Evolutionary conservation across 2,113 vertebrate species (phyloP), one percentile per base, ranked within the genome.

Genomic region (Haemorhous mexicanus): DNA sequence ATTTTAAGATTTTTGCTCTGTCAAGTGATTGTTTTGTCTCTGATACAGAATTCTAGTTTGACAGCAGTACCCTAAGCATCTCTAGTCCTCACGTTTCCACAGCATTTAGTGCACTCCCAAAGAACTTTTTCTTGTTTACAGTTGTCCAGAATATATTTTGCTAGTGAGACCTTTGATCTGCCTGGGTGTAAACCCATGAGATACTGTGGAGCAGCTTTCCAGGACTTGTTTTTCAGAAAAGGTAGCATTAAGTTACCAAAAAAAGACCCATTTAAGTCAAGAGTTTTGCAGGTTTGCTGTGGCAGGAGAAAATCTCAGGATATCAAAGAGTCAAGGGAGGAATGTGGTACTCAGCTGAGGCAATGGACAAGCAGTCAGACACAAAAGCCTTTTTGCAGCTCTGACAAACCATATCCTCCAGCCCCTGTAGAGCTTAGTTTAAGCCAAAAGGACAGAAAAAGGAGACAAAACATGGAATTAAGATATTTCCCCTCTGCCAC

Each of bases 311-410:
- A 89, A 85, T 66, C 50, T 80, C 44, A 73, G 77, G 55, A 39
- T 80, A 87, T 72, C 73, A 81, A 50, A 88, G 35, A 89, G 50
- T 35, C 84, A 39, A 27, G 55, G 37, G 18, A 91, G 50, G 76
- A 92, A 84, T n/a, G 61, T 8, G 33, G 59, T 53, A 26, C 43
- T 81, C 50, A 74, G 68, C 43, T 70, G 73, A 81, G 87, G 75
- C 64, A 59, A 78, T 6, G 77, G 73, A 63, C 55, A 69, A 64
- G 75, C 39, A 74, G 46, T 35, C 46, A 77, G 73, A 49, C 73
- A 74, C 50, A 89, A 94, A 95, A 93, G 39, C 69, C 39, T 50
- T 94, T 78, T 91, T 84, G 33, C 26, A 67, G 68, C 69, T 81
- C 87, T 91, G 81, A 81, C 77, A 93, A 78, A 66, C 55, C 70